phyloP scores from a whole-genome alignment of 2,113 vertebrate genomes.

The Ariopsis seemanni region DNA sequence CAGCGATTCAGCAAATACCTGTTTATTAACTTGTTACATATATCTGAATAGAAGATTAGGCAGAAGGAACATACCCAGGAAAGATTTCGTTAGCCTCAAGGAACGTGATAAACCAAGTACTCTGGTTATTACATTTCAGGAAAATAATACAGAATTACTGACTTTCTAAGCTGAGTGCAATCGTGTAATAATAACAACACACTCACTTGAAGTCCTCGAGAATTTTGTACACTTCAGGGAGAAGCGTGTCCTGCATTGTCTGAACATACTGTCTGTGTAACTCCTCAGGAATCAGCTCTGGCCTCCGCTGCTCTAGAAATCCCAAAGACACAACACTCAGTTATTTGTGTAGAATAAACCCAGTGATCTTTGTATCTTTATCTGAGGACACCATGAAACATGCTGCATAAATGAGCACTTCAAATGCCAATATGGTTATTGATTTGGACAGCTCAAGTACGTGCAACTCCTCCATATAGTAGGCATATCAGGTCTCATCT shows the following conservation, averaged over 20 bases:
- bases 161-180: background rate
- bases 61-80: background rate
- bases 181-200: background rate
- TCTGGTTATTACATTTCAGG: background rate
- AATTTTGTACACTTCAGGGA: constrained; percentile 85
- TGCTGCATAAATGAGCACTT: constrained; percentile 21
- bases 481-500: no score
- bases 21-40: background rate
- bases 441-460: background rate
- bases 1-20: background rate
- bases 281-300: constrained; percentile 92
- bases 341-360: background rate
- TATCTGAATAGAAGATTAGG: background rate
- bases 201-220: constrained; percentile 93
- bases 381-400: background rate
- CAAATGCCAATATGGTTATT: constrained; percentile 32
- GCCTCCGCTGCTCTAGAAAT: constrained; percentile 81
- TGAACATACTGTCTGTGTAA: constrained; percentile 86
- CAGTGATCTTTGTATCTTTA: background rate
- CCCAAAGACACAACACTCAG: background rate
- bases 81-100: background rate
- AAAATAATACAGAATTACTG: background rate
- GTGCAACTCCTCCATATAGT: no score
- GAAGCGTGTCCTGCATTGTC: constrained; percentile 81
- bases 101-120: background rate